Percentiles rank a stretch among this genome's conserved stretches.
These are phyloP conservation scores for Mythimna vitellina DNA, from an alignment of 2,888 invertebrate species.

Conservation along the genomic window DNA sequence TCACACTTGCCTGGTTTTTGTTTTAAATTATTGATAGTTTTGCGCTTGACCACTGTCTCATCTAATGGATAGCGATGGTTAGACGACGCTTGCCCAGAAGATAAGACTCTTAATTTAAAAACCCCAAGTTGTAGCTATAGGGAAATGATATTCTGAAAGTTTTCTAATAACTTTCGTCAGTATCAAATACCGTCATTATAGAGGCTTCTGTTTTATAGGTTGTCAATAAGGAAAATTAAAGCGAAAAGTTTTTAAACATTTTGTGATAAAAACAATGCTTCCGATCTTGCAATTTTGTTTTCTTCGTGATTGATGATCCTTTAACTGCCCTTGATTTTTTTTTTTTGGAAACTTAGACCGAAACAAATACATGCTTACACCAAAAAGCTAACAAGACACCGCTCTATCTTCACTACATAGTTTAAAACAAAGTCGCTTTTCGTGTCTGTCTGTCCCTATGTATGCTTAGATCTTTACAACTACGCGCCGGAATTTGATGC, in stretches of 20 bases:
- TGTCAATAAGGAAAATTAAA: not conserved
- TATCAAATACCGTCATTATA: not conserved
- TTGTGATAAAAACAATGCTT: not conserved
- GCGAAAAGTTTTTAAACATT: not conserved
- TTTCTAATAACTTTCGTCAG: not conserved
- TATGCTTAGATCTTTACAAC: too few species aligned
- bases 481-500: too few species aligned
- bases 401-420: not conserved
- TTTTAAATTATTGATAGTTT: too few species aligned
- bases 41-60: too few species aligned
- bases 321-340: constrained; percentile 5
- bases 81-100: too few species aligned
- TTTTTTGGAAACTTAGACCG: not conserved
- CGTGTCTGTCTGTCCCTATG: too few species aligned
- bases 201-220: not conserved
- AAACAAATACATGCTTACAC: not conserved
- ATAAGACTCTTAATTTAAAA: too few species aligned
- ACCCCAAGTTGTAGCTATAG: too few species aligned
- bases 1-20: too few species aligned
- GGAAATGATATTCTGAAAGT: not conserved
- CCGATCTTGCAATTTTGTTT: not conserved
- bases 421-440: too few species aligned
- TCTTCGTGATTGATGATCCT: constrained; percentile 11
- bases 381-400: constrained; percentile 11
- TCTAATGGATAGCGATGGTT: too few species aligned